These are phyloP conservation scores for Prunella strophiata DNA, from an alignment of 2,797 vertebrate genomes.

Conservation along the genomic window DNA sequence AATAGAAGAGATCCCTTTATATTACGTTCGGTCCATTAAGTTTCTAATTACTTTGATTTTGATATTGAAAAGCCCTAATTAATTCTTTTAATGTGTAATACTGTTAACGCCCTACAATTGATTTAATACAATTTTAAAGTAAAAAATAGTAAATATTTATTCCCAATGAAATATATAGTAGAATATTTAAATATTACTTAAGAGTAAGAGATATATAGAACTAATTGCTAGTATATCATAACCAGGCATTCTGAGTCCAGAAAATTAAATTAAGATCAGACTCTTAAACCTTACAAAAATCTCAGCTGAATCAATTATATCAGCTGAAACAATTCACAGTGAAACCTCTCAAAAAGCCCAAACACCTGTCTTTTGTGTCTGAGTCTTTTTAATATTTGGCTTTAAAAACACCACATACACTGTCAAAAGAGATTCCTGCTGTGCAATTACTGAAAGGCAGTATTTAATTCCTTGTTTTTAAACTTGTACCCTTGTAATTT, in stretches of 20 bases:
- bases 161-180: neutral
- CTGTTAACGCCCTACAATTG: neutral
- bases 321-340: neutral
- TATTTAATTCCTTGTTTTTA: neutral
- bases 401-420: neutral
- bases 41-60: constrained; percentile 41
- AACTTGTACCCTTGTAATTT: neutral
- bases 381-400: neutral
- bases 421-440: neutral
- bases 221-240: neutral
- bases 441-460: neutral
- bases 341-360: neutral
- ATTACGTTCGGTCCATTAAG: constrained; percentile 23
- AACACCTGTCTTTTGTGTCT: neutral
- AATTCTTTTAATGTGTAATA: neutral
- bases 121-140: neutral
- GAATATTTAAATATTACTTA: neutral
- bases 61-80: constrained; percentile 44
- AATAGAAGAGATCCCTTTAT: neutral
- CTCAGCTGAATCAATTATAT: neutral
- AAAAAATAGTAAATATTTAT: neutral
- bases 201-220: neutral
- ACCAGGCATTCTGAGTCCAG: neutral
- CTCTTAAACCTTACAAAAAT: neutral
- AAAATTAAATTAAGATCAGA: neutral